Evolutionary conservation across 92 coral and sea anemone genomes (phyloP).

Genomic region (Anthopleura xanthogrammica): DNA sequence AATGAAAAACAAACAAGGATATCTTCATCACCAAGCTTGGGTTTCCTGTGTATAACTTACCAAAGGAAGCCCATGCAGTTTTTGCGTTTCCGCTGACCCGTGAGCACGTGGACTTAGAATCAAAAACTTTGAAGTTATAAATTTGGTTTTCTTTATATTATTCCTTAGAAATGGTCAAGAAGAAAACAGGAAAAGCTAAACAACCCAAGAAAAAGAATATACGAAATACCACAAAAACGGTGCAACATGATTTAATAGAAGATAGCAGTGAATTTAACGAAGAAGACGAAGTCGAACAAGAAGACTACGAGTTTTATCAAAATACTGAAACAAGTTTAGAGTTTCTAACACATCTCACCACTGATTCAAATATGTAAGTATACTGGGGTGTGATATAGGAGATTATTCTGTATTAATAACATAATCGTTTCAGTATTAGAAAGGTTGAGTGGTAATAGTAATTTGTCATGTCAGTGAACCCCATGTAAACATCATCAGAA

Average conservation of each 20-base stretch:
- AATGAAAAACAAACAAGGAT: too few relatives aligned
- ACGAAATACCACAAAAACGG: not conserved
- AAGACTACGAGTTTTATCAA: slow-evolving; percentile 56
- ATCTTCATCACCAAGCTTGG: too few relatives aligned
- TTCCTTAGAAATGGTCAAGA: slow-evolving; percentile 10
- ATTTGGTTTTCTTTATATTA: not conserved
- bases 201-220: not conserved
- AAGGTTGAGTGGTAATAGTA: too few relatives aligned
- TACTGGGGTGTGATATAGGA: not conserved
- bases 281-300: slow-evolving; percentile 26
- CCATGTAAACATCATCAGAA: too few relatives aligned
- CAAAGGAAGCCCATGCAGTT: too few relatives aligned
- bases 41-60: not conserved
- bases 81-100: too few relatives aligned
- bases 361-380: slow-evolving; percentile 31
- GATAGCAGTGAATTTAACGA: not conserved
- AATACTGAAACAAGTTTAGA: slow-evolving; percentile 41
- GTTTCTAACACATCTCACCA: slow-evolving; percentile 25
- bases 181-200: slow-evolving; percentile 4
- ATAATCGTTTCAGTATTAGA: not conserved
- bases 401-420: not conserved
- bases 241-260: not conserved
- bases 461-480: too few relatives aligned
- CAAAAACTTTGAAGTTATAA: not conserved
- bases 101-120: too few relatives aligned